A percentile compares a stretch with the other conserved stretches of the same genome.
Evolutionary conservation across 2,888 invertebrate species (phyloP).

Genomic region (Sepioteuthis lessoniana): DNA sequence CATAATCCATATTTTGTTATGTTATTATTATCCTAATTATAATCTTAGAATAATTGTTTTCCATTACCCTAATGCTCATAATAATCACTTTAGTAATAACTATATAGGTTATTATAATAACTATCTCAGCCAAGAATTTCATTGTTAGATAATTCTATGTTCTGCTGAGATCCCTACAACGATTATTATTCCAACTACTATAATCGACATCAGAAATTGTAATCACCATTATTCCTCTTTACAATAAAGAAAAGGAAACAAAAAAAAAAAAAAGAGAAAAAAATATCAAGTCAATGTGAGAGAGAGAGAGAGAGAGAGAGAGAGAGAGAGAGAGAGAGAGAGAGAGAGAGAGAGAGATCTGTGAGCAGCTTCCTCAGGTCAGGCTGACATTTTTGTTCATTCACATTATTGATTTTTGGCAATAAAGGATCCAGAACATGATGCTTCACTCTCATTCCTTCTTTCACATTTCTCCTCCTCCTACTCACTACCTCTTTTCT

Average conservation of each 20-base stretch:
- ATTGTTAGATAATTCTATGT: too few species aligned
- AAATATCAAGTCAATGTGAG: too few species aligned
- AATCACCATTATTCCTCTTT: not conserved
- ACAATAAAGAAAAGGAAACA: not conserved
- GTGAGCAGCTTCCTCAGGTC: not conserved
- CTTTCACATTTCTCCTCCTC: too few species aligned
- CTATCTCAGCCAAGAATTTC: not conserved
- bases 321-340: not conserved
- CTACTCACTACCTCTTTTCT: too few species aligned
- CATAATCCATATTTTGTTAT: too few species aligned
- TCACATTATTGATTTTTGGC: not conserved
- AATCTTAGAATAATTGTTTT: not conserved
- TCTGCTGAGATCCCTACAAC: not conserved
- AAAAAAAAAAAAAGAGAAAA: not conserved
- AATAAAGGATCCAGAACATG: not conserved
- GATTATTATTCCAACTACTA: not conserved
- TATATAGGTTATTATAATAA: not conserved
- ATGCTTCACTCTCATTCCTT: not conserved
- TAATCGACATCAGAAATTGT: not conserved
- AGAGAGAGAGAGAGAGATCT: not conserved
- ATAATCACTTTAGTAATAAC: not conserved
- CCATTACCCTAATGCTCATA: not conserved
- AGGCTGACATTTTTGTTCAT: not conserved
- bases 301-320: too few species aligned
- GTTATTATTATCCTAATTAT: too few species aligned